Evolutionary conservation across 2,888 invertebrate genomes (phyloP).

Genomic region (Catonia carolina): DNA sequence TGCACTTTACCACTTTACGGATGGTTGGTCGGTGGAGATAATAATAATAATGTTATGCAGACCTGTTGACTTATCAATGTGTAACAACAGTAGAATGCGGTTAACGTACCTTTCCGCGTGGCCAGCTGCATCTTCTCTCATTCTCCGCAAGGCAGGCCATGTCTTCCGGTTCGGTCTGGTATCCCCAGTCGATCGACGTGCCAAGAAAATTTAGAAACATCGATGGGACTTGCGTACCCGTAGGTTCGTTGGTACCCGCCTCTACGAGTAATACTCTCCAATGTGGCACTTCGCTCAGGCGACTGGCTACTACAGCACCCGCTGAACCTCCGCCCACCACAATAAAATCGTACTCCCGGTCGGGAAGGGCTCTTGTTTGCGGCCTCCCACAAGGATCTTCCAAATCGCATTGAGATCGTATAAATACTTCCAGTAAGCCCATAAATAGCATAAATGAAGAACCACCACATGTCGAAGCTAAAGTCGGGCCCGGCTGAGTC

Average conservation of each 20-base stretch:
- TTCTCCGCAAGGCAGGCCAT: constrained; percentile 67
- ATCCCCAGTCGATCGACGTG: constrained; percentile 82
- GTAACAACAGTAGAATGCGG: too few relatives aligned
- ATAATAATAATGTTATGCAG: too few relatives aligned
- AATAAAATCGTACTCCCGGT: constrained; percentile 64
- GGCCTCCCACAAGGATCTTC: constrained; percentile 80
- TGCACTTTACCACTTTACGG: too few relatives aligned
- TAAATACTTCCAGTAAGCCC: constrained; percentile 79
- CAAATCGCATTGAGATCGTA: constrained; percentile 77
- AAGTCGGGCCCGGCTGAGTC: constrained; percentile 72
- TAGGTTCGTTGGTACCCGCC: constrained; percentile 79
- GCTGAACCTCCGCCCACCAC: constrained; percentile 67
- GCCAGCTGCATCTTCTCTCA: constrained; percentile 71
- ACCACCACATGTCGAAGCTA: constrained; percentile 78
- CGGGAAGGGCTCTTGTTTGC: constrained; percentile 39
- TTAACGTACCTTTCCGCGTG: constrained; percentile 66
- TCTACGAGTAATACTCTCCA: constrained; percentile 67
- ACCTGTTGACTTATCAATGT: too few relatives aligned
- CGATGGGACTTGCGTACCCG: constrained; percentile 81
- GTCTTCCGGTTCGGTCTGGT: constrained; percentile 75
- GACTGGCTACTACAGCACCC: constrained; percentile 63
- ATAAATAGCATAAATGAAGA: constrained; percentile 83
- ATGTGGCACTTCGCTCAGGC: constrained; percentile 64
- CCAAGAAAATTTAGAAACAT: constrained; percentile 84
- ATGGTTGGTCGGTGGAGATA: too few relatives aligned